Evolutionary conservation across 2,113 vertebrate species (phyloP).

Genomic region (Carassius gibelio): DNA sequence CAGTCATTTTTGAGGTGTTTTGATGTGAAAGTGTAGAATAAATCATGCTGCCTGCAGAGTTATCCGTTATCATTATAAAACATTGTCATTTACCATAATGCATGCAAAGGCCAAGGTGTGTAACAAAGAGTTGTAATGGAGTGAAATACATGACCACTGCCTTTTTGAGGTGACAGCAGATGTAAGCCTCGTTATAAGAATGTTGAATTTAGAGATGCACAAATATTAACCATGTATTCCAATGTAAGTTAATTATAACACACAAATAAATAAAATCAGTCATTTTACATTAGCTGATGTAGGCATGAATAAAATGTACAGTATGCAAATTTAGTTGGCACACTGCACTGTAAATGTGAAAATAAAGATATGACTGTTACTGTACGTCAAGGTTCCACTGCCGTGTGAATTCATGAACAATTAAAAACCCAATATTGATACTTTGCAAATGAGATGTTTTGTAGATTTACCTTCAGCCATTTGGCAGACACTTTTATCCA

Average conservation of each 20-base stretch:
- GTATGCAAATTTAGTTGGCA: background rate
- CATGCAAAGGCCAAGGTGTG: background rate
- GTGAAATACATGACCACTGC: background rate
- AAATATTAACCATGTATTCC: background rate
- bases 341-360: background rate
- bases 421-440: background rate
- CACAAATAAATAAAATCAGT: background rate
- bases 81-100: background rate
- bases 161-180: background rate
- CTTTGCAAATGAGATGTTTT: background rate
- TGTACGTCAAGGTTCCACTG: too few species aligned
- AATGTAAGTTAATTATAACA: background rate
- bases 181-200: background rate
- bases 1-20: background rate
- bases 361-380: background rate
- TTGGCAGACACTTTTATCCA: background rate
- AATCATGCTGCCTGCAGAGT: background rate
- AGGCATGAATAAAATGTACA: too few species aligned
- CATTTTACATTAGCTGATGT: background rate
- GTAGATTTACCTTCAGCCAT: background rate
- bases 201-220: background rate
- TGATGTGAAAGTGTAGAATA: background rate
- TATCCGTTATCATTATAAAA: background rate
- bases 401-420: background rate
- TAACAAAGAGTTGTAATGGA: background rate